Evolutionary conservation across 23 tunicate species (phyloP), one percentile per base, ranked within the genome.

Genomic region (Trididemnum nubilum): DNA sequence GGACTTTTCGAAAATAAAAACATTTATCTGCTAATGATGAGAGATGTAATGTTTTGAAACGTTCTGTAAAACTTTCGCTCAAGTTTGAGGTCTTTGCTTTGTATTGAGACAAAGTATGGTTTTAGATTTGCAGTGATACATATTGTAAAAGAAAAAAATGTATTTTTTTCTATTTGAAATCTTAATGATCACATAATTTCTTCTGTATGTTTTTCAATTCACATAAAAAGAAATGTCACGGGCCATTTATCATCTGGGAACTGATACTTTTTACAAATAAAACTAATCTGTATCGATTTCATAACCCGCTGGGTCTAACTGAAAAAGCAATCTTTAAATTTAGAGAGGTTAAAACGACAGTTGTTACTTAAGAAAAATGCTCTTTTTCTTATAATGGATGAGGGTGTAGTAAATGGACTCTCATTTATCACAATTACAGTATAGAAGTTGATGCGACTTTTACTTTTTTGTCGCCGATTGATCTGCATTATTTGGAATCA

Each of bases 371-470:
- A 26, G 28, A n/a, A n/a, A 12, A 23, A 61, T 22, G 5, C 26
- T 22, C 26, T 61, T 12, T 61, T 44, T 44, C 54, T 44, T 44
- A 44, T 61, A 61, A 61, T 61, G 67, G 26, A 61, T 61, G 26
- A 61, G 29, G 29, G n/a, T n/a, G 67, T 21, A 61, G 22, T 61
- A 15, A 26, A 61, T 61, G 67, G 29, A 5, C 3, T 61, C 25
- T 61, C 67, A 61, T 61, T 24, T 24, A 61, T 61, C 67, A 61
- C 67, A 61, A 61, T 61, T 61, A 61, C n/a, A 23, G 5, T 18
- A 4, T 3, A 24, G 29, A 61, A 21, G 26, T 22, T 61, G 3
- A 12, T 61, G 67, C n/a, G 67, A 12, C 29, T 61, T 61, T 61
- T 61, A n/a, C 26, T 61, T 22, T 24, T 21, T 23, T 61, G 18